These are phyloP conservation scores for Macropus fuliginosus DNA, from an alignment of 2,797 vertebrate genomes.

Conservation along the genomic window DNA sequence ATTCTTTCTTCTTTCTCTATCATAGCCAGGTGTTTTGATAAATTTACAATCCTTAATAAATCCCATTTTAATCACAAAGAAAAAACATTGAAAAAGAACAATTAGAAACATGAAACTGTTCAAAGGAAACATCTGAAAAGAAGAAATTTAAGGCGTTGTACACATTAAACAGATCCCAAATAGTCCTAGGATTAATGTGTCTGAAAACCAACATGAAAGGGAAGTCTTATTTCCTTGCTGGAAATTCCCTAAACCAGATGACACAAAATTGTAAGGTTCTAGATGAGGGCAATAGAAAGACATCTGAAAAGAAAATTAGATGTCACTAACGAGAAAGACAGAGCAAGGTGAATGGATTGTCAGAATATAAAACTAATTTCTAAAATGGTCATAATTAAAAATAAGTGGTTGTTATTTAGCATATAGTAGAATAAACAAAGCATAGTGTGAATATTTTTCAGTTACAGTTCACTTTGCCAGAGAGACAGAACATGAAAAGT, in stretches of 20 bases:
- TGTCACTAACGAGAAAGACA: not conserved
- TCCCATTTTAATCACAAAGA: constrained; percentile 56
- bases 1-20: not conserved
- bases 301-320: constrained; percentile 25
- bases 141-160: constrained; percentile 33
- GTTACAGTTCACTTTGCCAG: constrained; percentile 25
- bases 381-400: not conserved
- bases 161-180: constrained; percentile 33
- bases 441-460: constrained; percentile 40
- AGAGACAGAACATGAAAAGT: constrained; percentile 40
- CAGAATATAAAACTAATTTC: not conserved
- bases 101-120: constrained; percentile 33
- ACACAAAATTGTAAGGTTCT: constrained; percentile 27
- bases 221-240: constrained; percentile 25
- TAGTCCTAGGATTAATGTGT: constrained; percentile 41
- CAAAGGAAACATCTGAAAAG: constrained; percentile 21
- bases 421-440: not conserved
- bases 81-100: constrained; percentile 41
- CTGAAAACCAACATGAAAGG: constrained; percentile 52
- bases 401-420: not conserved
- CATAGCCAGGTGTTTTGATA: not conserved
- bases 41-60: constrained; percentile 15
- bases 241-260: constrained; percentile 37
- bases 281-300: not conserved
- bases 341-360: not conserved